Base-by-base conservation (phyloP, 2,113 vertebrate species). In the Stercorarius parasiticus region DNA sequence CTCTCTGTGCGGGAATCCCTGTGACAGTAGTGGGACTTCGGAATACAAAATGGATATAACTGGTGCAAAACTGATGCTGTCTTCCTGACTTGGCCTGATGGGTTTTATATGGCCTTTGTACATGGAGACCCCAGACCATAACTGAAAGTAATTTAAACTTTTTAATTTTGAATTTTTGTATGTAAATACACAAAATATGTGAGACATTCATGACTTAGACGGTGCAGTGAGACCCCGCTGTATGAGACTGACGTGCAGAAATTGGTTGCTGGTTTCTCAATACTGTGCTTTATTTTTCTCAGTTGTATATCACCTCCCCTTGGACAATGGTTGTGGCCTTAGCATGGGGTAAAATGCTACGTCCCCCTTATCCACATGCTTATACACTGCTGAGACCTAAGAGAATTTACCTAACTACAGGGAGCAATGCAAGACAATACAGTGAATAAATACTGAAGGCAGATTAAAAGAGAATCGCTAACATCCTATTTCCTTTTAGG, bases 281-380 rank as follows among this genome's bases (percentile, higher is more conserved):
- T 53, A 53, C 5, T 38, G 4, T 42, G 21, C 5, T 19, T 2
- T 74, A 19, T 29, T 81, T 86, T 78, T 55, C 29, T 25, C 27
- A 27, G 36, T 70, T 34, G 9, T 40, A 1, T 17, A 38, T 67
- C n/a, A 56, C 32, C 34, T 74, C 12, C 6, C 25, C 11, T 76
- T 4, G 0, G 42, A 36, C 30, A 50, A n/a, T 4, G 56, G 26
- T 0, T 43, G 52, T 7, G 56, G 11, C 15, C 11, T 67, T 62
- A n/a, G 6, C 6, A 25, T n/a, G 7, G 13, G 9, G 29, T 70
- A 53, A 92, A 65, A 29, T 30, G n/a, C 26, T 21, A 2, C 64
- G 27, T 64, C 4, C 2, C 14, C 13, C 42, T 66, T 45, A 15
- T 21, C 32, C 13, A 9, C 20, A 21, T 65, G 47, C 16, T 77